phyloP scores from a whole-genome alignment of 2,113 vertebrate genomes.

The Ancistrus triradiatus region DNA sequence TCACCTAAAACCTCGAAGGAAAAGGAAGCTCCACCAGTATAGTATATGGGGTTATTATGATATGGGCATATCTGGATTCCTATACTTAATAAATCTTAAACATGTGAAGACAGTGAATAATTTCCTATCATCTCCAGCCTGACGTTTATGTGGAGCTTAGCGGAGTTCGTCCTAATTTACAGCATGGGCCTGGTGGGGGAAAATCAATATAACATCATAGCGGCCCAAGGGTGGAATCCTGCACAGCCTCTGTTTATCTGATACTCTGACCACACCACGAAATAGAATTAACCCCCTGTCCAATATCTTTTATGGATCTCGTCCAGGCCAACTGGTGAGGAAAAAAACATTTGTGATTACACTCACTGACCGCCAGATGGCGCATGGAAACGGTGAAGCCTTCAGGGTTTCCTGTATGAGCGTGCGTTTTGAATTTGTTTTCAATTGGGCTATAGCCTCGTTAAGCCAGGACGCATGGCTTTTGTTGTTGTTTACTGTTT shows the following conservation, averaged over 20 bases:
- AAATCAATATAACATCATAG: conserved; percentile 50
- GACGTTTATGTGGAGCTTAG: conserved; percentile 17
- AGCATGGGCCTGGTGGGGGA: conserved; percentile 27
- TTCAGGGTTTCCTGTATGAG: no score
- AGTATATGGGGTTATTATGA: conserved; percentile 15
- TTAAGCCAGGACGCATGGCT: no score
- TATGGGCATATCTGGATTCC: background rate
- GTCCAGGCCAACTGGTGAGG: no score
- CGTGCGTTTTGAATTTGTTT: no score
- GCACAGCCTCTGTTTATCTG: conserved; percentile 39
- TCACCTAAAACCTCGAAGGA: no score
- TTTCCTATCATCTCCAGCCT: conserved; percentile 26
- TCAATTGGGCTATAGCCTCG: no score
- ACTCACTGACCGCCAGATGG: conserved; percentile 47
- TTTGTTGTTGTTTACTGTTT: no score
- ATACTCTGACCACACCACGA: conserved; percentile 31
- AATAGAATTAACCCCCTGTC: conserved; percentile 41
- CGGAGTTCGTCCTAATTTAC: conserved; percentile 31
- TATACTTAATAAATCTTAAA: conserved; percentile 30
- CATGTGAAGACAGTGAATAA: conserved; percentile 21
- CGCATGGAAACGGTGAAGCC: conserved; percentile 29
- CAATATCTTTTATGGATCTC: conserved; percentile 31
- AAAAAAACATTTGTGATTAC: background rate
- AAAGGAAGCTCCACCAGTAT: background rate
- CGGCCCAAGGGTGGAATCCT: conserved; percentile 42